Evolutionary conservation across 1,140 invertebrate genomes (phyloP).

Genomic region (Aphis gossypii): DNA sequence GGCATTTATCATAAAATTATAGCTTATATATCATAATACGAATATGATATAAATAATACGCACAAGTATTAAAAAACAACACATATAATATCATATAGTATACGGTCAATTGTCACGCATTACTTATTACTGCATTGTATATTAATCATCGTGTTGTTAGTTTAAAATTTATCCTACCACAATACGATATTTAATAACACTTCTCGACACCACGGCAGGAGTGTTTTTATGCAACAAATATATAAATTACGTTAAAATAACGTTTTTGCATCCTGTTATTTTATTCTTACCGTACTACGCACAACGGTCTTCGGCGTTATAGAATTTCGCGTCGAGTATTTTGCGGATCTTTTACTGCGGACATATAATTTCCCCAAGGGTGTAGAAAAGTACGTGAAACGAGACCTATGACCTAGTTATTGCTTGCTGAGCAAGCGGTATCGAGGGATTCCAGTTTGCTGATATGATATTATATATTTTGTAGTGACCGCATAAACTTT

Average conservation of each 20-base stretch:
- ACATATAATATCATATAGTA: too few relatives aligned
- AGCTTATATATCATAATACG: neutral
- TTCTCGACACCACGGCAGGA: neutral
- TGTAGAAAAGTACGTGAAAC: neutral
- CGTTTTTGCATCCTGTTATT: neutral
- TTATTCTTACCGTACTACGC: neutral
- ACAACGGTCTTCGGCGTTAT: neutral
- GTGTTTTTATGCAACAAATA: neutral
- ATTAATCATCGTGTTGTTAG: neutral
- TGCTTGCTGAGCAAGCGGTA: neutral
- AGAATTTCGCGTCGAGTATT: neutral
- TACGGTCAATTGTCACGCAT: too few relatives aligned
- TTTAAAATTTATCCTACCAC: neutral
- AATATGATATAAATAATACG: neutral
- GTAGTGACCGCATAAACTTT: slow-evolving; percentile 33
- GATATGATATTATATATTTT: slow-evolving; percentile 7
- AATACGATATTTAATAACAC: neutral
- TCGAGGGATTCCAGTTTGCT: neutral
- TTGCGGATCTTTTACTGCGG: neutral
- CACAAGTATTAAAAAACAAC: neutral
- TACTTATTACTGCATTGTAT: too few relatives aligned
- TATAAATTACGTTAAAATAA: neutral
- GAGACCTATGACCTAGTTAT: slow-evolving; percentile 2
- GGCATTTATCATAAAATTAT: neutral
- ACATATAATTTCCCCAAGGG: neutral